Conservation (phyloP, 2,797 vertebrate species). For the Zenarchopterus dispar region DNA sequence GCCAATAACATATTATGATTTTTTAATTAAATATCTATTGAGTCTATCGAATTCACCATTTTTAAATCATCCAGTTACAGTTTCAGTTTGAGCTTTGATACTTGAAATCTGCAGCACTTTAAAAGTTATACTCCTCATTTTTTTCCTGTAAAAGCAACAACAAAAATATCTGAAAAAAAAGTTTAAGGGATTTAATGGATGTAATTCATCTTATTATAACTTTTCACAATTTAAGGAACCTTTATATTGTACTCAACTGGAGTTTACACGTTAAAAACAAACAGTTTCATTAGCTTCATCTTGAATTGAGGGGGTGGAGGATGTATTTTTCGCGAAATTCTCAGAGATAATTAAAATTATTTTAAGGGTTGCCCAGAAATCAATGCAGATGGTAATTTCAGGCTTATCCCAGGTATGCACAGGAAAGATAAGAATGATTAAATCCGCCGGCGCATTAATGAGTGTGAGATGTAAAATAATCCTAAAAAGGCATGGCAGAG, state of each 20-base stretch:
- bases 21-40: no score
- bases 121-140: no score
- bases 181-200: background rate
- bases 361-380: constrained; percentile 78
- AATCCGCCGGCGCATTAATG: constrained; percentile 83
- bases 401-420: constrained; percentile 79
- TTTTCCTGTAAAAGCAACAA: no score
- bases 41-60: no score
- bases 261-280: no score
- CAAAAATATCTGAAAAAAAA: no score
- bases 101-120: no score
- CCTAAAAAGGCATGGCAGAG: constrained; percentile 82
- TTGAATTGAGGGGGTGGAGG: no score
- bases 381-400: constrained; percentile 81
- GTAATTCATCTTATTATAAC: constrained; percentile 9
- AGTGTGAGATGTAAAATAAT: constrained; percentile 84
- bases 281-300: no score
- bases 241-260: background rate
- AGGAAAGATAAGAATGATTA: constrained; percentile 81
- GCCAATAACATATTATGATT: no score
- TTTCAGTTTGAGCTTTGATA: no score
- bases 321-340: constrained; percentile 33
- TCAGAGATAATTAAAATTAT: constrained; percentile 76
- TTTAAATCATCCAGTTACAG: no score
- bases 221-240: constrained; percentile 11